Evolutionary conservation across 1,140 invertebrate species (phyloP).

Genomic region (Anagrus nilaparvatae): DNA sequence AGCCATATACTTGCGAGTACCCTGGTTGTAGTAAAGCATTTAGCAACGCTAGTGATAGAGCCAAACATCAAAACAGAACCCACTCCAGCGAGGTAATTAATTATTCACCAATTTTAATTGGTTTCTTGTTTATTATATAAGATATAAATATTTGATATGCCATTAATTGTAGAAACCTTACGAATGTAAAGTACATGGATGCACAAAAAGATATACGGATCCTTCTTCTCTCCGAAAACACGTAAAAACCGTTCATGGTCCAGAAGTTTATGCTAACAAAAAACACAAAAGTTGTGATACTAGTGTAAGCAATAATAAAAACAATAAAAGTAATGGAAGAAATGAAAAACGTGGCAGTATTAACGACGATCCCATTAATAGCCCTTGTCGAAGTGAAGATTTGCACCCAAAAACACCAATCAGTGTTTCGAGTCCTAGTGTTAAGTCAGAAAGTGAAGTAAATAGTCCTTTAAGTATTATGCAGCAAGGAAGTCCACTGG

Average conservation of each 20-base stretch:
- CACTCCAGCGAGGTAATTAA: conserved; percentile 89
- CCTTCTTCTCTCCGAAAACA: conserved; percentile 93
- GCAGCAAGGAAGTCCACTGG: conserved; percentile 53
- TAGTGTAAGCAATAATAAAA: conserved; percentile 44
- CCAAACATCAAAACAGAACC: conserved; percentile 97
- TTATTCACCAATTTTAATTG: neutral
- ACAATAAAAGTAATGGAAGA: conserved; percentile 52
- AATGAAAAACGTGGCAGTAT: conserved; percentile 28
- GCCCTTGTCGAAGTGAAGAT: conserved; percentile 76
- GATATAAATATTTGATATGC: neutral
- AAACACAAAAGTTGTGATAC: conserved; percentile 93
- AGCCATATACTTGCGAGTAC: conserved; percentile 97
- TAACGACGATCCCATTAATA: conserved; percentile 53
- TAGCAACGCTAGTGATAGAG: conserved; percentile 95
- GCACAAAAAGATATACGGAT: conserved; percentile 94
- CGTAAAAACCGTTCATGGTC: conserved; percentile 96
- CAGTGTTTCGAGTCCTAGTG: conserved; percentile 76
- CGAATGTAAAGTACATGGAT: conserved; percentile 92
- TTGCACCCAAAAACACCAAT: conserved; percentile 63
- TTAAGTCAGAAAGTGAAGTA: conserved; percentile 70
- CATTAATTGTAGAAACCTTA: conserved; percentile 83
- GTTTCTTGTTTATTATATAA: neutral
- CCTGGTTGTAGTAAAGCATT: conserved; percentile 97
- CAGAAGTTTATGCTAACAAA: conserved; percentile 97
- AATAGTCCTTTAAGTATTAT: conserved; percentile 41